phyloP scores from a whole-genome alignment of 2,888 invertebrate genomes.

The Drosophila melanosoma region DNA sequence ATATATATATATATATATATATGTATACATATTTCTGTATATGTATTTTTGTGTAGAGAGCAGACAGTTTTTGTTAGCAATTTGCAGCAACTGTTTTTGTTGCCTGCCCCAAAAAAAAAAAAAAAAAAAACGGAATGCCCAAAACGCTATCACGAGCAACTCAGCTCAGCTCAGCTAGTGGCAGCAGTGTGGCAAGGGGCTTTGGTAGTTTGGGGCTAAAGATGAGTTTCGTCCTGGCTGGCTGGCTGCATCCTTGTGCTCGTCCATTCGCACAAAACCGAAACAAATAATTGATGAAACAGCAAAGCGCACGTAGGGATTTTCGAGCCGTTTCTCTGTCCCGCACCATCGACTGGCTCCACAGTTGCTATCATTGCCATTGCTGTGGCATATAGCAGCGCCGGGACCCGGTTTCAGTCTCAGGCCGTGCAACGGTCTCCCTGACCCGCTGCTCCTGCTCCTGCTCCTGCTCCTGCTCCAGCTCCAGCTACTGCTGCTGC shows the following conservation, averaged over 20 bases:
- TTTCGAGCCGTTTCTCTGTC: constrained; percentile 54
- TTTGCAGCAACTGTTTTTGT: constrained; percentile 20
- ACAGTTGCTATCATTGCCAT: not conserved
- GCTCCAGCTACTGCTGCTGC: constrained; percentile 6
- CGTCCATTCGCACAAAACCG: constrained; percentile 76
- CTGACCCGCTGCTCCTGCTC: constrained; percentile 8
- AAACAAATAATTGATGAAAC: constrained; percentile 82
- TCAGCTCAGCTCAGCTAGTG: constrained; percentile 2
- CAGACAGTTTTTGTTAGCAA: constrained; percentile 43
- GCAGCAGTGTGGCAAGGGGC: not conserved
- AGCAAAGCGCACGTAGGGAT: constrained; percentile 81
- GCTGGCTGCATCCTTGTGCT: constrained; percentile 46
- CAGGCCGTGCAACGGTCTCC: constrained; percentile 26
- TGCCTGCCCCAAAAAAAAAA: constrained; percentile 44
- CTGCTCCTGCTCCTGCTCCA: constrained; percentile 29
- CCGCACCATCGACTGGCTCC: not conserved
- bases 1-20: not conserved
- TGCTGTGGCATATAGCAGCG: not conserved
- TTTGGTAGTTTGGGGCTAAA: constrained; percentile 4
- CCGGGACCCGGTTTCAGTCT: constrained; percentile 7
- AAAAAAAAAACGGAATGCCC: constrained; percentile 52
- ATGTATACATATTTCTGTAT: not conserved
- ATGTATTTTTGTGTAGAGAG: constrained; percentile 16
- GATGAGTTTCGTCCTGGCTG: constrained; percentile 17
- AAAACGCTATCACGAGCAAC: constrained; percentile 42